These are phyloP conservation scores for Luperina testacea DNA, from an alignment of 2,888 invertebrate species.

Conservation along the genomic window DNA sequence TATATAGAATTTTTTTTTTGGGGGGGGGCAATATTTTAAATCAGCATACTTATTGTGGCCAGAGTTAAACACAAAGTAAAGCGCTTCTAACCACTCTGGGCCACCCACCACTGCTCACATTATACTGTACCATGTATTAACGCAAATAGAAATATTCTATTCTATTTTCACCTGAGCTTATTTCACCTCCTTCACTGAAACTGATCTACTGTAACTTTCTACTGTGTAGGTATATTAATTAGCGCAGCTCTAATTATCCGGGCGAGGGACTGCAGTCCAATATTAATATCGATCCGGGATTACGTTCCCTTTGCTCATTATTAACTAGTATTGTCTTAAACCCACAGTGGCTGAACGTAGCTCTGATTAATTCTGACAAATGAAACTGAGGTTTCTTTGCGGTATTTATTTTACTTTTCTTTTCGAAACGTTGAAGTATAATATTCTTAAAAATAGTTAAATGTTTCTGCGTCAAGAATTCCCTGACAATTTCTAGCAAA, in stretches of 20 bases:
- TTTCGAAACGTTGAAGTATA: not conserved
- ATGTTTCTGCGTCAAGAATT: not conserved
- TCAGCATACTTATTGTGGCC: not conserved
- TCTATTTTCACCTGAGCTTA: not conserved
- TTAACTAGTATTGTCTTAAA: conserved; percentile 40
- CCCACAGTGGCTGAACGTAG: conserved; percentile 25
- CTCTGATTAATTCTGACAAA: conserved; percentile 41
- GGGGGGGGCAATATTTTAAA: too few relatives aligned
- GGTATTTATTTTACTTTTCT: conserved; percentile 9
- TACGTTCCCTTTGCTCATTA: conserved; percentile 35
- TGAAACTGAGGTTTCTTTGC: conserved; percentile 7
- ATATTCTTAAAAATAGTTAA: not conserved
- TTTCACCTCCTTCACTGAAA: not conserved
- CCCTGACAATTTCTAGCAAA: not conserved
- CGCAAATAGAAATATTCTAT: not conserved
- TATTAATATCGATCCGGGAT: conserved; percentile 58
- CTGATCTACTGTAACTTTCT: conserved; percentile 2
- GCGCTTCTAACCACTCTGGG: too few relatives aligned
- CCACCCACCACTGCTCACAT: too few relatives aligned
- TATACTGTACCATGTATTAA: too few relatives aligned
- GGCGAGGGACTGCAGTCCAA: conserved; percentile 28
- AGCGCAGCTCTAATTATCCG: conserved; percentile 37
- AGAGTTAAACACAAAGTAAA: not conserved
- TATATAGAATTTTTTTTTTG: too few relatives aligned
- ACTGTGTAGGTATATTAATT: conserved; percentile 29